Percentiles rank a stretch among this genome's conserved stretches.
phyloP scores from a whole-genome alignment of 2,113 vertebrate genomes.

The Uria aalge region DNA sequence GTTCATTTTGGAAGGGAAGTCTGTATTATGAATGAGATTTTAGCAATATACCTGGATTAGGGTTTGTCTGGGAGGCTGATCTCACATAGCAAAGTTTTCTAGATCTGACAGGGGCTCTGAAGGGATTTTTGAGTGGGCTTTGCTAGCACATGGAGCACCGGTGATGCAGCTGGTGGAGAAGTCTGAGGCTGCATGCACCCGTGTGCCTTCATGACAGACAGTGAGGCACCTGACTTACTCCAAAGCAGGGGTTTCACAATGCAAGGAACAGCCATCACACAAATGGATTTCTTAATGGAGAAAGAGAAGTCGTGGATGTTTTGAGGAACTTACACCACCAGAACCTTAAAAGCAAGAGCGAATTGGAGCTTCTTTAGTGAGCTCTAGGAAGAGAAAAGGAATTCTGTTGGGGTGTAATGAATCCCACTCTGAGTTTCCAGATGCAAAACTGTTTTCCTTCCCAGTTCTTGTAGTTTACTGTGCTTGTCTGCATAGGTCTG shows the following conservation, averaged over 20 bases:
- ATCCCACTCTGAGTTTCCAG: neutral
- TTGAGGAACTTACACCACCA: neutral
- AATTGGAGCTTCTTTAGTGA: neutral
- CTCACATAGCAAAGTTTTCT: neutral
- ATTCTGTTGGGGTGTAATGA: neutral
- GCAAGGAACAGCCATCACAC: neutral
- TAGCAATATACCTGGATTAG: neutral
- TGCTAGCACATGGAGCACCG: neutral
- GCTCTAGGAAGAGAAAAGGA: neutral
- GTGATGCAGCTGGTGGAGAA: neutral
- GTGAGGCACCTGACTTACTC: neutral
- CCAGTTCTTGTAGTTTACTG: neutral
- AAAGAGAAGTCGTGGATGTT: neutral
- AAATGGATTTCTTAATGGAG: neutral
- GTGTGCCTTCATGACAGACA: neutral
- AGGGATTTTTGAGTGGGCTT: neutral
- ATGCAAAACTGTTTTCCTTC: neutral
- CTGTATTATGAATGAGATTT: neutral
- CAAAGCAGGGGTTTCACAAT: neutral
- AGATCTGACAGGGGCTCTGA: neutral
- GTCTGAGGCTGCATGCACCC: neutral
- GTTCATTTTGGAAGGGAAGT: neutral
- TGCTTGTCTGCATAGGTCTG: neutral
- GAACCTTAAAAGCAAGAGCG: neutral
- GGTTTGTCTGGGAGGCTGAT: neutral